Evolutionary conservation across 2,888 invertebrate genomes (phyloP), one percentile per base, ranked within the genome.

Genomic region (Andricus curvator): DNA sequence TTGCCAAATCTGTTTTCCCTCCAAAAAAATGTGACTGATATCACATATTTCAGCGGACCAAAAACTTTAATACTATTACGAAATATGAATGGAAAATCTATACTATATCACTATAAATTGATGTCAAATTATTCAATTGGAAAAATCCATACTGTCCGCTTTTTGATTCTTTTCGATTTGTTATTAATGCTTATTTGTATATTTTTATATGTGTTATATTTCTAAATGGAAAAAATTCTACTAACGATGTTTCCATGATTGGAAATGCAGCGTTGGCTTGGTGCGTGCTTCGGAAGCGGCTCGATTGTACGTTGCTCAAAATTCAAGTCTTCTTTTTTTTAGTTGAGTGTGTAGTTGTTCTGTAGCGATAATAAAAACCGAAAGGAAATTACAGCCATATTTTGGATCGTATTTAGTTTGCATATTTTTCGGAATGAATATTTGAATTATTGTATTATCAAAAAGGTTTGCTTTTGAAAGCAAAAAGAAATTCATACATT

Each of bases 231-330:
- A 64, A 64, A 17, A 17, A 13, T 9, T 64, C 15, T 25, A 62
- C 15, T 62, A 84, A 83, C 56, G 37, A 77, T 74, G 78, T 64
- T 81, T 76, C 78, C 80, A 84, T 83, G 82, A 85, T 86, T 86
- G 81, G 83, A 89, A 88, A 93, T 93, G 95, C 95, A 97, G 98
- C 97, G 86, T 94, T 98, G 94, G 97, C 98, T 93, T 98, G 98
- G 98, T 97, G 97, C 95, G 96, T 97, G 87, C 96, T 98, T 93
- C 95, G 97, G 93, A 97, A 97, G 93, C 95, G 97, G 91, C 96
- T 97, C 93, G 97, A 98, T 94, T 97, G 98, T 98, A 96, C 95
- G 97, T 96, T 93, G 85, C 79, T 78, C 74, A 82, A 29, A 22
- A 60, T 17, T 68, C 80, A 77, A 74, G 22, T 41, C 25, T n/a